These are phyloP conservation scores for Melanaphis sacchari DNA, from an alignment of 1,140 invertebrate genomes.

Conservation along the genomic window DNA sequence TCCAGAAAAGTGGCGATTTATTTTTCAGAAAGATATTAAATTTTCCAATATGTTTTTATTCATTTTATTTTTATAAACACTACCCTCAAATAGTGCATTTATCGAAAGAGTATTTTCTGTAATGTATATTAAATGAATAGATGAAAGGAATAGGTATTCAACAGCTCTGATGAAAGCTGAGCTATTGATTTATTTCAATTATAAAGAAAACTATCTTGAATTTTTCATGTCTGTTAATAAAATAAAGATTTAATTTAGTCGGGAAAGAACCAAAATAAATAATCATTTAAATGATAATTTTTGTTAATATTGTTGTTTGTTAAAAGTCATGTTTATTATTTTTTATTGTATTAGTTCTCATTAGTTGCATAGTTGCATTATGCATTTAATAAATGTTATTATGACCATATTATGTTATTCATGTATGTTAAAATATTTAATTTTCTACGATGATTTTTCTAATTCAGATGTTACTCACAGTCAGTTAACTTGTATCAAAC, in stretches of 20 bases:
- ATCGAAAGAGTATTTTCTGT: slow-evolving; percentile 34
- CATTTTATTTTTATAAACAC: slow-evolving; percentile 22
- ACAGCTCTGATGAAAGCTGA: neutral
- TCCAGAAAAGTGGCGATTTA: slow-evolving; percentile 27
- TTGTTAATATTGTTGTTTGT: too few relatives aligned
- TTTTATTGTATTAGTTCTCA: too few relatives aligned
- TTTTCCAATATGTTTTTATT: slow-evolving; percentile 1
- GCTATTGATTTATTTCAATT: slow-evolving; percentile 14
- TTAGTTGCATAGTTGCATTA: too few relatives aligned
- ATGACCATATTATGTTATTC: too few relatives aligned
- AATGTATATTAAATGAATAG: slow-evolving; percentile 27
- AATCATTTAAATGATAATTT: neutral
- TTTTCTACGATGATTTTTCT: too few relatives aligned
- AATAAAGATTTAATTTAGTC: neutral
- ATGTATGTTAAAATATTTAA: too few relatives aligned
- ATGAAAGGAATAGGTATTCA: neutral
- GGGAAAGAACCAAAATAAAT: neutral
- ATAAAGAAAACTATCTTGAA: slow-evolving; percentile 13
- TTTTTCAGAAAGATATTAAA: slow-evolving; percentile 23
- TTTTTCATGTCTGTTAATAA: neutral
- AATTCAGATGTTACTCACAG: too few relatives aligned
- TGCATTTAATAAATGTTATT: too few relatives aligned
- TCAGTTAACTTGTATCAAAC: too few relatives aligned
- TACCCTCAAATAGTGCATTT: neutral
- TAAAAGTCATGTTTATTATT: too few relatives aligned